These are phyloP conservation scores for Pagrus major DNA, from an alignment of 2,113 vertebrate species.

Conservation along the genomic window DNA sequence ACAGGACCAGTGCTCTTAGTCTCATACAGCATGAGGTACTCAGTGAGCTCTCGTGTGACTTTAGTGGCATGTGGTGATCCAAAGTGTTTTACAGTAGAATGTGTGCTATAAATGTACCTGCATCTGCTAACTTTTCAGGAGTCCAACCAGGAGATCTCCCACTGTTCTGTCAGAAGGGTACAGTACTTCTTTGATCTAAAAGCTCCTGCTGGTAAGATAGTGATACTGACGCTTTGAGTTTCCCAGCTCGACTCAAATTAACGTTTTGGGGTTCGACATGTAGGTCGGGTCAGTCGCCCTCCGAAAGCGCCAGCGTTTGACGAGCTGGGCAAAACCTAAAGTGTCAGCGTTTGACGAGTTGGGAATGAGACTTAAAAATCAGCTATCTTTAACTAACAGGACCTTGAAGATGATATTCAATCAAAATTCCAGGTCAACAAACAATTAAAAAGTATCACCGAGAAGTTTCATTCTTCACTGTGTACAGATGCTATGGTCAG, in stretches of 20 bases:
- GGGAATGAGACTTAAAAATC: no score
- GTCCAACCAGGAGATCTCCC: not conserved
- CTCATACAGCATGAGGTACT: not conserved
- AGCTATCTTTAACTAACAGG: no score
- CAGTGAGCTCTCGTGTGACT: not conserved
- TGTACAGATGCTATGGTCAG: not conserved
- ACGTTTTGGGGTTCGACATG: no score
- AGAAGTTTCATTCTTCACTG: not conserved
- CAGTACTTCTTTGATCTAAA: not conserved
- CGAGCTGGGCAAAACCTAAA: no score
- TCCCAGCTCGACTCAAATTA: no score
- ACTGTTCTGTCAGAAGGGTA: not conserved
- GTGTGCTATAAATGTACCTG: conserved; percentile 1
- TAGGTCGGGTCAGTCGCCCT: no score
- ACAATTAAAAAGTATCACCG: not conserved
- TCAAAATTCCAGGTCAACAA: no score
- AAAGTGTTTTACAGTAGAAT: conserved; percentile 6
- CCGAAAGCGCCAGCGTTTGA: no score
- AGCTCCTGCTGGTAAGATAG: no score
- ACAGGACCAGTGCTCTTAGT: conserved; percentile 10
- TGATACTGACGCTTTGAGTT: no score
- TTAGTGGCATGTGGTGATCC: not conserved
- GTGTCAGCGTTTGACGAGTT: no score
- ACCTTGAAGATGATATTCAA: no score
- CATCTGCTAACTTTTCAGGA: not conserved